These are phyloP conservation scores for Diplogasteroides magnus DNA, from an alignment of 1,140 invertebrate genomes.

Conservation along the genomic window DNA sequence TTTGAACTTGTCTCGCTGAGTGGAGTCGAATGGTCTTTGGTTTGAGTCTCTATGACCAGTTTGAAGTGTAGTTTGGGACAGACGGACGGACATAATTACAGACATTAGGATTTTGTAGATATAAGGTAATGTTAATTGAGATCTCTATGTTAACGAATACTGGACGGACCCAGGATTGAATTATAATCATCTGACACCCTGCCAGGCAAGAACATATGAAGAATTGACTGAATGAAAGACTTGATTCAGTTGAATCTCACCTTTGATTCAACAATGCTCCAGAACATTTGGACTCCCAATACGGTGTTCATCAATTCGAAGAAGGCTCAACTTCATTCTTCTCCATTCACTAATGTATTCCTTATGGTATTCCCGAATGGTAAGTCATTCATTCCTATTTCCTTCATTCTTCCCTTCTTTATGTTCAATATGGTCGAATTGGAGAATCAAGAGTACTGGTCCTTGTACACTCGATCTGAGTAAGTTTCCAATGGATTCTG, in stretches of 20 bases:
- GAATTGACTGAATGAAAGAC: background rate
- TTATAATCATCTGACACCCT: constrained; percentile 51
- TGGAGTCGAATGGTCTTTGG: too few species aligned
- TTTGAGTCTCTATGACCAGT: too few species aligned
- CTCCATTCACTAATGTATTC: constrained; percentile 54
- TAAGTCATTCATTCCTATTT: constrained; percentile 17
- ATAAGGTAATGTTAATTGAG: too few species aligned
- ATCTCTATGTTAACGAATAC: constrained; percentile 55
- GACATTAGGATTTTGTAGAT: constrained; percentile 1
- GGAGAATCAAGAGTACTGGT: constrained; percentile 50
- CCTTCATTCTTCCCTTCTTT: constrained; percentile 6
- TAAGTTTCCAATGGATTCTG: constrained; percentile 51
- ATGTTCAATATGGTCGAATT: constrained; percentile 52
- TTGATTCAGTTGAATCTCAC: constrained; percentile 39
- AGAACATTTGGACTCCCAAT: constrained; percentile 51
- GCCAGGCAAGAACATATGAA: constrained; percentile 33
- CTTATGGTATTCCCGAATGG: constrained; percentile 55
- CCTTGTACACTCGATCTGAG: constrained; percentile 47
- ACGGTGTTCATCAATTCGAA: constrained; percentile 51
- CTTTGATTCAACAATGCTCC: constrained; percentile 48
- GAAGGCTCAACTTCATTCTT: constrained; percentile 47
- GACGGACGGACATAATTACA: background rate
- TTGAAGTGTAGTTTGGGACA: too few species aligned
- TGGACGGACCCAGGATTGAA: constrained; percentile 52
- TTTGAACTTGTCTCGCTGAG: too few species aligned